phyloP scores from a whole-genome alignment of 2,113 vertebrate species.

The Nibea coibor region DNA sequence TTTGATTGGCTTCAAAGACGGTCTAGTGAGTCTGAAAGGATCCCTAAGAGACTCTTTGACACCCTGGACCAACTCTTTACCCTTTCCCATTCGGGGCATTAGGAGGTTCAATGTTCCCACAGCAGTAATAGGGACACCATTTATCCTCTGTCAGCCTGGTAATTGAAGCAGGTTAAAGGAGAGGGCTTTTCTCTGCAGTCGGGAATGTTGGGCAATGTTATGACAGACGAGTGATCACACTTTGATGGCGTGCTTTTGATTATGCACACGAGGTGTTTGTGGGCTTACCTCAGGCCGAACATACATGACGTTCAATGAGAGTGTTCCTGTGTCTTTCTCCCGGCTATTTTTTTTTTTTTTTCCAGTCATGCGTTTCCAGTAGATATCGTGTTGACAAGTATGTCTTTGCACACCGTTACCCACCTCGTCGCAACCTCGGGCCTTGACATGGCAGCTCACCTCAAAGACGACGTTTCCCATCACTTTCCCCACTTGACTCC shows the following conservation, averaged over 20 bases:
- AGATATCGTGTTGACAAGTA: conserved; percentile 17
- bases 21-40: conserved; percentile 43
- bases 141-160: conserved; percentile 50
- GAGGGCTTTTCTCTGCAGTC: conserved; percentile 10
- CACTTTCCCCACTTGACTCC: conserved; percentile 33
- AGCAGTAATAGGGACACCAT: conserved; percentile 39
- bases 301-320: background rate
- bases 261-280: conserved; percentile 1
- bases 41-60: conserved; percentile 53
- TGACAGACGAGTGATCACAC: conserved; percentile 6
- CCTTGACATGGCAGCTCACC: conserved; percentile 34
- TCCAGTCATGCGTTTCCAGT: background rate
- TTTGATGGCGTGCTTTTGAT: conserved; percentile 18
- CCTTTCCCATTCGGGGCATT: conserved; percentile 39
- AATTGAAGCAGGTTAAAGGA: conserved; percentile 59
- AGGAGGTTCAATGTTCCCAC: conserved; percentile 49
- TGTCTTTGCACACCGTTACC: conserved; percentile 1
- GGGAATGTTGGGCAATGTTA: background rate
- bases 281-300: conserved; percentile 23
- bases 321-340: background rate
- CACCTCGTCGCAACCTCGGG: background rate
- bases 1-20: conserved; percentile 45
- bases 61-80: conserved; percentile 37
- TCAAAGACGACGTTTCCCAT: conserved; percentile 24
- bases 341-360: conserved; percentile 16